Evolutionary conservation across 2,888 invertebrate genomes (phyloP), one percentile per base, ranked within the genome.

Genomic region (Latheticus oryzae): DNA sequence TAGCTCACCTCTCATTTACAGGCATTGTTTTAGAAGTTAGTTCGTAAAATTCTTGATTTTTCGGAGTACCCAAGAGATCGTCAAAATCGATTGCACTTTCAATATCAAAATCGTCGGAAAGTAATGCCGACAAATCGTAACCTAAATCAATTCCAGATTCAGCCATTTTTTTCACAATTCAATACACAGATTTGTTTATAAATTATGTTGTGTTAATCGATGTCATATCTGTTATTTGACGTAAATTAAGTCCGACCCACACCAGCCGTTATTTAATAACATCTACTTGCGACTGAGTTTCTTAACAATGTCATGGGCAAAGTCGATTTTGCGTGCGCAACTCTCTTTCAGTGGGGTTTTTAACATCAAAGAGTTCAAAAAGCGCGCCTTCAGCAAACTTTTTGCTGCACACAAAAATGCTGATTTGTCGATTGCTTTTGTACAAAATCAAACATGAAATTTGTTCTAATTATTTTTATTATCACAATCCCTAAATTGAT

Each of bases 141-240:
- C 84, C 85, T 74, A 87, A 79, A 76, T 87, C 86, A 63, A 87
- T 84, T 17, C 86, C 86, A 30, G 86, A 86, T 71, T 87, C 86
- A 51, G 82, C 80, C 82, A 82, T 83, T 45, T 60, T n/a, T n/a
- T 76, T 59, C 45, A 43, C 21, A 47, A 43, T 35, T 35, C 15
- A 28, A 40, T 42, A 42, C 54, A 54, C 48, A 48, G 42, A 55
- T 57, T 54, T 42, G 30, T 42, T 59, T 43, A 43, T 33, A 19
- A 43, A 15, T 53, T 40, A 40, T 48, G 50, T 60, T 13, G 45
- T 47, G 19, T 56, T 45, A 43, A 11, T 7, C 33, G 56, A 33
- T 51, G 55, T 52, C 55, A 56, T 55, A 38, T 54, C 28, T 51
- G 30, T 43, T 51, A 23, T 43, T 48, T 43, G 58, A 47, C 53